Base-by-base conservation (phyloP, 2,113 vertebrate genomes). In the Pygathrix nemaeus region DNA sequence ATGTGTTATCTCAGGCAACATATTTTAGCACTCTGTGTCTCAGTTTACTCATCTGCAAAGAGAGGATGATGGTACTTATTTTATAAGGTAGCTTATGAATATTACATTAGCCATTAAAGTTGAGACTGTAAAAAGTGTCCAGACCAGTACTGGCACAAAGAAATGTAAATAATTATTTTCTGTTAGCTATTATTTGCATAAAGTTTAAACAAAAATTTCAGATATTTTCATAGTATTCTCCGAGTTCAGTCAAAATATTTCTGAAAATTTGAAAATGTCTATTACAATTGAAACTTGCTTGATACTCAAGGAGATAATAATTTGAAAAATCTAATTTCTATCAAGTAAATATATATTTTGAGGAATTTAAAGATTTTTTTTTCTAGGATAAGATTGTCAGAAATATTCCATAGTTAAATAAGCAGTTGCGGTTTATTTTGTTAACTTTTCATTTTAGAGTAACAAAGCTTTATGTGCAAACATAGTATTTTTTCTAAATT, bases 391-490 rank as follows among this genome's bases (percentile, higher is more conserved):
- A 38, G 12, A 11, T 43, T 83, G 2, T 11, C 6, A 88, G 57
- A 32, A n/a, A 61, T 43, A 78, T 48, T 76, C 10, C 68, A 17
- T 48, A 76, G 30, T 92, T 66, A 68, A 12, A 57, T 66, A 27
- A 18, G 38, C 5, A 50, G 17, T 18, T 86, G 2, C 61, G 2
- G 61, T 72, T 95, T 78, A 68, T 57, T 86, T 88, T 84, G 8
- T 66, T 93, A 38, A 59, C 17, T 93, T 94, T 96, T 68, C 30
- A 59, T 38, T 94, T 82, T 78, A 82, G 8, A 38, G 66, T 87
- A 52, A 64, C 17, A 75, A 81, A 88, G 30, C 2, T 89, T 23
- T 27, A 57, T 52, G 9, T 43, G 11, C 25, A 66, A 80, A 11
- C 3, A 61, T 55, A 88, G 66, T 50, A 4, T 10, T 83, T 2